phyloP scores from a whole-genome alignment of 2,797 vertebrate species.

The Mionectes olivaceus region DNA sequence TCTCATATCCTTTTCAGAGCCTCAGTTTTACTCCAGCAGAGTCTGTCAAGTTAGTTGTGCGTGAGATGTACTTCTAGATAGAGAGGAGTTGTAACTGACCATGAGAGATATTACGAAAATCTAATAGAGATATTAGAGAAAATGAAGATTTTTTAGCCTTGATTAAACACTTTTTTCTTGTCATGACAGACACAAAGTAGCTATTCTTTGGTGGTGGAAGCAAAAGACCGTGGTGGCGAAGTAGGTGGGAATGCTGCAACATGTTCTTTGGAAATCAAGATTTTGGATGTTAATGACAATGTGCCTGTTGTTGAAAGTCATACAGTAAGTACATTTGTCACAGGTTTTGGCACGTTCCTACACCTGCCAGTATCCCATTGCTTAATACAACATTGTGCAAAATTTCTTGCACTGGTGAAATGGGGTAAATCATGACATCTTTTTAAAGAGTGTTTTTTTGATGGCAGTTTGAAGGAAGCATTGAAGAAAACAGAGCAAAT shows the following conservation, averaged over 20 bases:
- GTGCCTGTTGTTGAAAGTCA: constrained; percentile 82
- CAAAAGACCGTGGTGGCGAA: constrained; percentile 81
- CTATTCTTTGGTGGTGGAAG: constrained; percentile 85
- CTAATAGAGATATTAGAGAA: not conserved
- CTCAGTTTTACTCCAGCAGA: not conserved
- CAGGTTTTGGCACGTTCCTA: not conserved
- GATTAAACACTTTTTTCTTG: not conserved
- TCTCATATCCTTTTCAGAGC: not conserved
- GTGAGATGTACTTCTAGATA: not conserved
- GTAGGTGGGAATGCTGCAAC: constrained; percentile 73
- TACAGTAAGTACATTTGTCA: constrained; percentile 74
- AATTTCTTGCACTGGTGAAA: not conserved
- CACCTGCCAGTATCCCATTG: not conserved
- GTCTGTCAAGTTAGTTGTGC: not conserved
- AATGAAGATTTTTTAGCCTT: not conserved
- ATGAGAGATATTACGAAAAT: not conserved
- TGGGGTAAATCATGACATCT: not conserved
- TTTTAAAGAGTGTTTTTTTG: not conserved
- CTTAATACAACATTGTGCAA: not conserved
- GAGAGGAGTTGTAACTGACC: not conserved
- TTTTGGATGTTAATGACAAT: constrained; percentile 95
- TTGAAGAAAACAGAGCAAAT: constrained; percentile 88
- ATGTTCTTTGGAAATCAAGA: constrained; percentile 83
- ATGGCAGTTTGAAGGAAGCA: constrained; percentile 80
- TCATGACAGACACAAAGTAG: constrained; percentile 75